These are phyloP conservation scores for Catharus bicknelli DNA, from an alignment of 2,113 vertebrate species.

Conservation along the genomic window DNA sequence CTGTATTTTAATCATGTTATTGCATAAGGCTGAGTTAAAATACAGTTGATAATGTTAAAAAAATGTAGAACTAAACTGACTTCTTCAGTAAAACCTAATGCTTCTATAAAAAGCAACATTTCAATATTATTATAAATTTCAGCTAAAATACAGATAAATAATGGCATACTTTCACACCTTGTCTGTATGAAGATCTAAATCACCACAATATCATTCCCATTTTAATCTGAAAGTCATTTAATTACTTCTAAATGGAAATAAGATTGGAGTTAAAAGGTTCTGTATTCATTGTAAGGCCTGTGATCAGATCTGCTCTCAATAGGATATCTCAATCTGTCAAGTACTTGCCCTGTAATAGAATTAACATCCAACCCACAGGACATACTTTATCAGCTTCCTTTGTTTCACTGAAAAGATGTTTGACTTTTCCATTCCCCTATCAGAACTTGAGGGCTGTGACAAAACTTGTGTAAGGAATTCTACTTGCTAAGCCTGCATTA, in stretches of 20 bases:
- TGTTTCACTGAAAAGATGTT: background rate
- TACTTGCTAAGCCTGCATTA: background rate
- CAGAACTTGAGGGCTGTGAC: background rate
- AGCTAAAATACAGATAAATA: background rate
- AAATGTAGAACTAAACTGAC: background rate
- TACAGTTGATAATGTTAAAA: background rate
- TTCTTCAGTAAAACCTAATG: background rate
- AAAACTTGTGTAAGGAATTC: background rate
- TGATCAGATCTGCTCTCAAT: background rate
- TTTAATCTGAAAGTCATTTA: background rate
- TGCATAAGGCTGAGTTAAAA: background rate
- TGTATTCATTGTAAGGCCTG: background rate
- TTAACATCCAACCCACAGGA: background rate
- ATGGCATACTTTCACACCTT: background rate
- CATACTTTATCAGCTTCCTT: background rate
- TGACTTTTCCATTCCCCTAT: background rate
- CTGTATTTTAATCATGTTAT: background rate
- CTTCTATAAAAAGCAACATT: background rate
- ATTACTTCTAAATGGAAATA: conserved; percentile 17
- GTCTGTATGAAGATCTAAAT: background rate
- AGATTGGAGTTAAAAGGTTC: background rate
- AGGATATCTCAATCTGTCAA: background rate
- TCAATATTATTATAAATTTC: background rate
- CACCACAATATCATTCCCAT: background rate
- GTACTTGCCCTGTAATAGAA: background rate